A percentile compares a stretch with the other conserved stretches of the same genome.
These are phyloP conservation scores for Tenebrio molitor DNA, from an alignment of 1,140 invertebrate species.

Conservation along the genomic window DNA sequence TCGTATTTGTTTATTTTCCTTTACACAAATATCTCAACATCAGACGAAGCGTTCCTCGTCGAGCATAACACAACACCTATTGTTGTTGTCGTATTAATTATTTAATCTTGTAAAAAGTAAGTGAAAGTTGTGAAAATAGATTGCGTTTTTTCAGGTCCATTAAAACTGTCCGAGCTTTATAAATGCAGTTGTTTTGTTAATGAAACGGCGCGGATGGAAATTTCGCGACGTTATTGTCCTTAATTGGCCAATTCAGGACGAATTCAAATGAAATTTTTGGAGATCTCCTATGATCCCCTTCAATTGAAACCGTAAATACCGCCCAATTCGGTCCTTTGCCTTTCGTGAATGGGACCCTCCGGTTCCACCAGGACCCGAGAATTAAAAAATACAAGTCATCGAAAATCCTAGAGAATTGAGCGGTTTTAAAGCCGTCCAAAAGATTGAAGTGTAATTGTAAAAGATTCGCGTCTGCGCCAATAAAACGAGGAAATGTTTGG, in stretches of 20 bases:
- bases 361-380: background rate
- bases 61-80: too few species aligned
- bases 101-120: too few species aligned
- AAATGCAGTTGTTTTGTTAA: slow-evolving; percentile 12
- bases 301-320: slow-evolving; percentile 18
- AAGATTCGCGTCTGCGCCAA: slow-evolving; percentile 44
- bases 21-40: too few species aligned
- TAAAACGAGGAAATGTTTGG: slow-evolving; percentile 45
- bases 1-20: too few species aligned
- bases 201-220: slow-evolving; percentile 18
- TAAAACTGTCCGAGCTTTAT: too few species aligned
- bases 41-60: too few species aligned
- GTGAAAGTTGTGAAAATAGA: too few species aligned
- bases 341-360: slow-evolving; percentile 1
- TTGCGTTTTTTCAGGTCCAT: too few species aligned
- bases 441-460: slow-evolving; percentile 11
- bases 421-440: slow-evolving; percentile 6
- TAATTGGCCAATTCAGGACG: slow-evolving; percentile 26
- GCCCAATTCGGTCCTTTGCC: slow-evolving; percentile 12
- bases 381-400: slow-evolving; percentile 44
- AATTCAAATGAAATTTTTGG: background rate
- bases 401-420: slow-evolving; percentile 43
- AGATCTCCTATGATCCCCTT: background rate
- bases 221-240: slow-evolving; percentile 12
- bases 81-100: too few species aligned